Base-by-base conservation (phyloP, 2,888 invertebrate species). In the Stegana nigrithorax region DNA sequence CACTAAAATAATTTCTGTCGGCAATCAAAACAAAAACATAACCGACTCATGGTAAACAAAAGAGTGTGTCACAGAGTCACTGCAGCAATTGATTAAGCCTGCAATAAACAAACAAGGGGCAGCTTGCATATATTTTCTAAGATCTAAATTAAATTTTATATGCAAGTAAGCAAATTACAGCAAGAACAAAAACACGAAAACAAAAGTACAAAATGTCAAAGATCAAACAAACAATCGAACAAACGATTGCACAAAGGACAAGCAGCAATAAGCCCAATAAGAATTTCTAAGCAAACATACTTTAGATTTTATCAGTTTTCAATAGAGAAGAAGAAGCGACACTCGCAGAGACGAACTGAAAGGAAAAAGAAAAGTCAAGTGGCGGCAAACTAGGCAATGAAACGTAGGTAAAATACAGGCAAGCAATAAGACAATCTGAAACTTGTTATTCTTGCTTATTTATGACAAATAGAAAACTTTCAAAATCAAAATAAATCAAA, bases 271-370 rank as follows among this genome's bases (percentile, higher is more conserved):
- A 36, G 32, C 53, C 10, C 32, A 55, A 55, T 55, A 27, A 55
- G 53, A 55, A 55, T 55, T 36, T 23, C 19, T 21, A 12, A 39
- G 2, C n/a, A 2, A 39, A 39, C 5, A 47, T 21, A 55, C 36
- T 55, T 55, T 32, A 32, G 53, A 55, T 55, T 32, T 55, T 55
- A 36, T 36, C 53, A 55, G 36, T 36, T 14, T 55, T 55, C 53
- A 21, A 55, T 55, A 55, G 36, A 2, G 12, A 14, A 21, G 32
- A 10, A 21, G n/a, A 51, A 14, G 27, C 2, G 2, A 51, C n/a
- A 27, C 26, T 19, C 5, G 19, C 29, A 47, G 12, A 47, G 23
- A 3, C 21, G 19, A 21, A 45, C 7, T 12, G 17, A 17, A 53
- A 5, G 25, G 5, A 17, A 7, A 32, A 29, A 17, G 32, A 29